phyloP scores from a whole-genome alignment of 2,888 invertebrate species.

The Sphaerophoria rueppellii region DNA sequence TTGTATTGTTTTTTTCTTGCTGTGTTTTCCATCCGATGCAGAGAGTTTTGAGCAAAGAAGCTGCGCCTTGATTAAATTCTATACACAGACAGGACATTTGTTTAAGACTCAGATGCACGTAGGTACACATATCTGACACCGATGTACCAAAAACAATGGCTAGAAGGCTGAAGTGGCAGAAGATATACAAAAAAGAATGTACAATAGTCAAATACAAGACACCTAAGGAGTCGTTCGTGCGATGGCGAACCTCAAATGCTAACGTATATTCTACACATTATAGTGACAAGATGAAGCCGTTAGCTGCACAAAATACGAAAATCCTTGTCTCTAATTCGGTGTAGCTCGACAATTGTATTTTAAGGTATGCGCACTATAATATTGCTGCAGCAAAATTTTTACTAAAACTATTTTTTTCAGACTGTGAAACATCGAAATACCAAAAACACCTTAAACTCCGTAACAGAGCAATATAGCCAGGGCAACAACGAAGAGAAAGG shows the following conservation, averaged over 20 bases:
- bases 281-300: slow-evolving; percentile 50
- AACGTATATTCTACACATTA: slow-evolving; percentile 28
- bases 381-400: neutral
- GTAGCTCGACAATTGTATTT: slow-evolving; percentile 18
- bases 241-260: slow-evolving; percentile 33
- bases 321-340: slow-evolving; percentile 27
- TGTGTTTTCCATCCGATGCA: neutral
- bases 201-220: slow-evolving; percentile 41
- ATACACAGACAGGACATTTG: slow-evolving; percentile 48
- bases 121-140: neutral
- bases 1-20: slow-evolving; percentile 16
- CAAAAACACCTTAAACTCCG: no score
- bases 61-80: slow-evolving; percentile 58
- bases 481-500: slow-evolving; percentile 2
- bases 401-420: no score
- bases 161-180: neutral
- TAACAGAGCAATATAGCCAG: neutral
- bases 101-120: slow-evolving; percentile 35
- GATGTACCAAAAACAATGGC: neutral
- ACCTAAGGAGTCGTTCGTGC: slow-evolving; percentile 45
- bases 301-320: slow-evolving; percentile 2
- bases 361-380: neutral
- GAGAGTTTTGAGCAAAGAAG: slow-evolving; percentile 4
- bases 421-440: no score
- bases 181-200: slow-evolving; percentile 8